Evolutionary conservation across 2,797 vertebrate species (phyloP), one percentile per base, ranked within the genome.

Genomic region (Gymnoscopelus braueri): DNA sequence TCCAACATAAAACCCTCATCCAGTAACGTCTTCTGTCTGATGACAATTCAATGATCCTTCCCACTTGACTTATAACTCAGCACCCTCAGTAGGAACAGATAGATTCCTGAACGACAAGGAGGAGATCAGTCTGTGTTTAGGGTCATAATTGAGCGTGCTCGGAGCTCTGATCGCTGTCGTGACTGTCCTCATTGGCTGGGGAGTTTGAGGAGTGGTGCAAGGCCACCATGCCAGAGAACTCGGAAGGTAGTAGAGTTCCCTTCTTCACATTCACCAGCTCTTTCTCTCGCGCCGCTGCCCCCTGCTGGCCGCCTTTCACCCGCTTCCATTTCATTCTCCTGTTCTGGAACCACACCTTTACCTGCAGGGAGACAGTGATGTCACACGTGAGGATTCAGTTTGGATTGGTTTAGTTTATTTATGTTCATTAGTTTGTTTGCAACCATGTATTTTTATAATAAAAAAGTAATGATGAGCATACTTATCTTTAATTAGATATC

Each of bases 291-390:
- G 94, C 95, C 0, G 94, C 95, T 13, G 95, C 95, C 54, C 95
- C 96, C 86, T 96, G 96, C 81, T 96, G 96, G 3, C 95, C 95
- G 15, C 96, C 95, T 88, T 96, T 96, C 71, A 96, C 95, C 26
- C 96, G 89, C 88, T 96, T 96, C 96, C 96, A 96, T 84, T 96
- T 96, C 96, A 96, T 96, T 51, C 96, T 78, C 66, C 96, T 88
- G 89, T 96, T 96, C 88, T 96, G 96, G 84, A 96, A 96, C 96
- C 96, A 96, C 71, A 96, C 96, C 83, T 96, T 96, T 48, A 96
- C 96, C 96, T 96, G 88, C 8, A 12, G 14, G 3, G 47, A 44
- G 49, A 24, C 8, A 52, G 14, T 3, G 24, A n/a, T 19, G 3
- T 15, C 57, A 60, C 3, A 39, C 14, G n/a, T n/a, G 29, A n/a